phyloP scores from a whole-genome alignment of 2,797 vertebrate genomes.

The Amniataba percoides region DNA sequence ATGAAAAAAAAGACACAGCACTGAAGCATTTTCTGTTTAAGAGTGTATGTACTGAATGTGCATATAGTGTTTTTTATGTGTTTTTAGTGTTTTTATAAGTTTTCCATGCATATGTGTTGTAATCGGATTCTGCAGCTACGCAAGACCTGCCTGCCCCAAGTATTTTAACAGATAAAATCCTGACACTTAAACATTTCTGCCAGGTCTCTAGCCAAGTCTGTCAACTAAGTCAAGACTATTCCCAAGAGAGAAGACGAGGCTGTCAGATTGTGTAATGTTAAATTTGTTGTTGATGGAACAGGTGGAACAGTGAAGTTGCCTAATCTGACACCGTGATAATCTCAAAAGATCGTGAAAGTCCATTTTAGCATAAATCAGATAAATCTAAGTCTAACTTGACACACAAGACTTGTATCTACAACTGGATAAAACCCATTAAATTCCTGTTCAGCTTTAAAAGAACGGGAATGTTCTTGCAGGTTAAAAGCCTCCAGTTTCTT shows the following conservation, averaged over 20 bases:
- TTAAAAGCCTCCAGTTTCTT: background rate
- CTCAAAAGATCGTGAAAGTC: background rate
- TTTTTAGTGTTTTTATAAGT: no score
- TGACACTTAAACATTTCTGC: no score
- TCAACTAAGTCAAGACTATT: background rate
- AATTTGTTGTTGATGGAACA: background rate
- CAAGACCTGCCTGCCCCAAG: background rate
- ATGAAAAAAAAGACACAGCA: background rate
- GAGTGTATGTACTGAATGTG: background rate
- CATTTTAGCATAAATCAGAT: background rate
- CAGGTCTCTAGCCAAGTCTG: background rate
- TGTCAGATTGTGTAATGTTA: background rate
- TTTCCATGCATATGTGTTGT: background rate
- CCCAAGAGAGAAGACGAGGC: background rate
- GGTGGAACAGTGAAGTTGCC: background rate
- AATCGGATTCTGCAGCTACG: background rate
- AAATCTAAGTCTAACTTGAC: background rate
- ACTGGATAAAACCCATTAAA: background rate
- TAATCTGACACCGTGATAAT: background rate
- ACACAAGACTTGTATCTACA: background rate
- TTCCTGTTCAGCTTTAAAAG: background rate
- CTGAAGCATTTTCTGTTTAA: background rate
- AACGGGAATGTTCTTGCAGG: no score
- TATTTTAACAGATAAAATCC: background rate
- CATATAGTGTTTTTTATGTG: background rate